These are phyloP conservation scores for Meriones unguiculatus DNA, from an alignment of 2,113 vertebrate genomes.

Conservation along the genomic window DNA sequence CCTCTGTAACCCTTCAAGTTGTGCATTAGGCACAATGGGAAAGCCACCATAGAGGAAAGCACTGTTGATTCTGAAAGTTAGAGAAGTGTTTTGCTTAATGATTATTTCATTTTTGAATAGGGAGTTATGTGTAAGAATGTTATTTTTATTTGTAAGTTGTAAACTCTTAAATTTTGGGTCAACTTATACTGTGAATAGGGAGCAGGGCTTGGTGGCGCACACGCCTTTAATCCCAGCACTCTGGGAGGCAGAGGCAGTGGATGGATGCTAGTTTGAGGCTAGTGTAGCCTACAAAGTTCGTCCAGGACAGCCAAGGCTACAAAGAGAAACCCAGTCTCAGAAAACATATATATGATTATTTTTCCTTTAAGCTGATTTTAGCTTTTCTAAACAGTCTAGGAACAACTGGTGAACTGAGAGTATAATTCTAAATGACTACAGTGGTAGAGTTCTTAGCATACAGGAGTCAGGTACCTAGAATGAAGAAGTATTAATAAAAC, in stretches of 20 bases:
- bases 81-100: background rate
- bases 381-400: background rate
- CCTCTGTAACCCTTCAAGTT: background rate
- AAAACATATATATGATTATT: background rate
- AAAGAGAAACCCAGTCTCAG: no score
- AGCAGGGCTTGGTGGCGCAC: no score
- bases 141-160: constrained; percentile 48
- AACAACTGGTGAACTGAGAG: background rate
- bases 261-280: no score
- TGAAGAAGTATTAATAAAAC: background rate
- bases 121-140: background rate
- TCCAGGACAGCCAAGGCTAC: no score
- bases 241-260: no score
- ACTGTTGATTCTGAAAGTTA: background rate
- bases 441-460: background rate
- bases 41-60: constrained; percentile 6
- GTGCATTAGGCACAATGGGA: background rate
- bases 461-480: background rate
- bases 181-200: background rate
- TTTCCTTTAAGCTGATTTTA: constrained; percentile 23
- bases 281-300: no score
- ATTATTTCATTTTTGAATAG: background rate
- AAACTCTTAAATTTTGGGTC: background rate
- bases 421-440: background rate
- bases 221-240: no score